A percentile compares a stretch with the other conserved stretches of the same genome.
Conservation (phyloP, 2,113 vertebrate genomes). For the Syngnathus scovelli region DNA sequence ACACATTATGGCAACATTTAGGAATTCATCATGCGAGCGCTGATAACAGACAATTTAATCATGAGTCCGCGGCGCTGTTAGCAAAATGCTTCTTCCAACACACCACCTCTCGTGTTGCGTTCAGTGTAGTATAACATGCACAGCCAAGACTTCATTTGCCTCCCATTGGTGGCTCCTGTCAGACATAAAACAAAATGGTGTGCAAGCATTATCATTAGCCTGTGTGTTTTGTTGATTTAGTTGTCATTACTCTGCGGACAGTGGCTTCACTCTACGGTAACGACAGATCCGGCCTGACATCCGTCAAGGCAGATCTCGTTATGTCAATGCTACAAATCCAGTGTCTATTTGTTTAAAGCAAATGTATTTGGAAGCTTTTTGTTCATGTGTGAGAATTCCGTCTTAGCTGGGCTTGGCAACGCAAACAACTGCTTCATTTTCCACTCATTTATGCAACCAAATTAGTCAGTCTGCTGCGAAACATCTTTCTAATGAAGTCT, state of each 20-base stretch:
- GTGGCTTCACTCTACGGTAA: conserved; percentile 5
- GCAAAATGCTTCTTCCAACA: conserved; percentile 11
- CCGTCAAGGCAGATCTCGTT: conserved; percentile 25
- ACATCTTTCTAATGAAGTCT: conserved; percentile 15
- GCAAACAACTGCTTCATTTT: conserved; percentile 4
- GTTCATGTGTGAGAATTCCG: conserved; percentile 32
- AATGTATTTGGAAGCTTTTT: conserved; percentile 35
- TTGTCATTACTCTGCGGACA: conserved; percentile 17
- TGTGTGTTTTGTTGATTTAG: conserved; percentile 41
- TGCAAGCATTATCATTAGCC: conserved; percentile 28
- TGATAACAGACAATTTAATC: not conserved
- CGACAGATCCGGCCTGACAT: conserved; percentile 33
- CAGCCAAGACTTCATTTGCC: not conserved
- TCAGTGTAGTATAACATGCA: not conserved
- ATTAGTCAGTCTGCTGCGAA: not conserved
- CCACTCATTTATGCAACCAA: conserved; percentile 7
- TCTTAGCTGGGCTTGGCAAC: conserved; percentile 10
- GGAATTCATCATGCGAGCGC: not conserved
- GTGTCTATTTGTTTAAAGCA: conserved; percentile 25
- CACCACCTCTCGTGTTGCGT: not conserved
- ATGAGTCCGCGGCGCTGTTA: conserved; percentile 4
- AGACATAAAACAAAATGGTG: conserved; percentile 12
- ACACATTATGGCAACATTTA: conserved; percentile 16
- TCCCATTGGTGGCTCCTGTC: conserved; percentile 16
- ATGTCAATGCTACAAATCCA: conserved; percentile 4